Percentiles rank a stretch among this genome's conserved stretches.
Evolutionary conservation across 2,888 invertebrate genomes (phyloP).

Genomic region (Drosophila greeni): DNA sequence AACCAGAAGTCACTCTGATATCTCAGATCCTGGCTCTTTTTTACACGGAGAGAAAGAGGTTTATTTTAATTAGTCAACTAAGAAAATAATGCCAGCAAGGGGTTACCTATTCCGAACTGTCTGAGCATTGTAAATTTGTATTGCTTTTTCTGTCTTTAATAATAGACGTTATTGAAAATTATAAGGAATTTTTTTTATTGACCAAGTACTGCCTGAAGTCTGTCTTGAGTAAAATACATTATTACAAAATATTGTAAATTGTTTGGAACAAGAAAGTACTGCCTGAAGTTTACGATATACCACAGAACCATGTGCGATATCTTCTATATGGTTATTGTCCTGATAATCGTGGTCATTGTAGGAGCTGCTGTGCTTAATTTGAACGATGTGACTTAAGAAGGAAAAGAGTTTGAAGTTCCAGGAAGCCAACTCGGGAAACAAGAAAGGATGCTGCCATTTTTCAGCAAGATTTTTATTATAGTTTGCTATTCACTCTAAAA

Average conservation of each 20-base stretch:
- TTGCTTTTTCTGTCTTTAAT: not conserved
- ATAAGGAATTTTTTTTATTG: not conserved
- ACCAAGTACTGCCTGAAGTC: not conserved
- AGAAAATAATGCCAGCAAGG: not conserved
- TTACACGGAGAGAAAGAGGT: slow-evolving; percentile 7
- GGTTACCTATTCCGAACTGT: too few species aligned
- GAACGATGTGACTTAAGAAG: not conserved
- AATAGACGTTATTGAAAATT: not conserved
- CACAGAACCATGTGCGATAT: not conserved
- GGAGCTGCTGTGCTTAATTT: not conserved
- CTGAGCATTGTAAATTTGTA: not conserved
- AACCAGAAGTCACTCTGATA: slow-evolving; percentile 56
- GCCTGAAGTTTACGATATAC: too few species aligned
- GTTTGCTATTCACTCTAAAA: not conserved
- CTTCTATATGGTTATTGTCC: not conserved
- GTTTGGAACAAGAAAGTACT: too few species aligned
- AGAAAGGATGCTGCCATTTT: not conserved
- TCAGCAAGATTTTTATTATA: not conserved
- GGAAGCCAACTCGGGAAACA: not conserved
- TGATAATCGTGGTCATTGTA: not conserved
- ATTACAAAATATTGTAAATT: too few species aligned
- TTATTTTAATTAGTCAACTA: not conserved
- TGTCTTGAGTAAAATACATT: too few species aligned
- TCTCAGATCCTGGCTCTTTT: slow-evolving; percentile 17
- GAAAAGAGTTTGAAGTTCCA: not conserved